Evolutionary conservation across 2,888 invertebrate species (phyloP), one percentile per base, ranked within the genome.

Genomic region (Ectropis crepuscularia): DNA sequence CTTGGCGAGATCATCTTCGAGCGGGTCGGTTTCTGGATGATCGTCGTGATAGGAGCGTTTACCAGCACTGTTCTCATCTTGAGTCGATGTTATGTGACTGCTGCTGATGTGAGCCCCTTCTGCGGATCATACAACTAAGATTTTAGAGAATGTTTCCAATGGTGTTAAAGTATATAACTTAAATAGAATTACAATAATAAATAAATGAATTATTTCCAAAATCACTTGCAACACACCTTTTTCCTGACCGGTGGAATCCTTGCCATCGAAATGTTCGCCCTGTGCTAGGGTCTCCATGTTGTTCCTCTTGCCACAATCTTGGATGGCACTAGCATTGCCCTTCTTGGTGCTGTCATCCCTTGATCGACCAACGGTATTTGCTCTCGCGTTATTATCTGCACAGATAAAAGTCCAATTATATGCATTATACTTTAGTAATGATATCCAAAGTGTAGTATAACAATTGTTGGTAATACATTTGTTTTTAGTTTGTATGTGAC

Each of bases 1-100:
- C 71, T 95, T 95, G 45, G 92, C 93, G 58, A 95, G 95, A 11
- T 96, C 96, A 72, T 97, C 97, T 39, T 93, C 90, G 6, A 77
- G 75, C 5, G 93, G 89, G 8, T 94, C 95, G 11, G 86, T 80
- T 53, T 89, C 92, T 16, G 95, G 95, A 61, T 79, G 85, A 41
- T 95, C 95, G 45, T 94, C 77, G 90, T 72, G 41, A 55, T 86
- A 84, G 11, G 77, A 68, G 64, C 87, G 80, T 69, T 89, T 88
- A 53, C 76, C 76, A 8, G 76, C 72, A 60, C 77, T 69, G 58
- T 80, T 71, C 65, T 92, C 92, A 71, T 90, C 91, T 74, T 91
- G 91, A 43, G 87, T 85, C 46, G 90, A 87, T 60, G 89, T 89
- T 62, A 89, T 89, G 62, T 88, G 82, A 54, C 86, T 83, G 69